Evolutionary conservation across 2,113 vertebrate species (phyloP).

Genomic region (Dunckerocampus dactyliophorus): DNA sequence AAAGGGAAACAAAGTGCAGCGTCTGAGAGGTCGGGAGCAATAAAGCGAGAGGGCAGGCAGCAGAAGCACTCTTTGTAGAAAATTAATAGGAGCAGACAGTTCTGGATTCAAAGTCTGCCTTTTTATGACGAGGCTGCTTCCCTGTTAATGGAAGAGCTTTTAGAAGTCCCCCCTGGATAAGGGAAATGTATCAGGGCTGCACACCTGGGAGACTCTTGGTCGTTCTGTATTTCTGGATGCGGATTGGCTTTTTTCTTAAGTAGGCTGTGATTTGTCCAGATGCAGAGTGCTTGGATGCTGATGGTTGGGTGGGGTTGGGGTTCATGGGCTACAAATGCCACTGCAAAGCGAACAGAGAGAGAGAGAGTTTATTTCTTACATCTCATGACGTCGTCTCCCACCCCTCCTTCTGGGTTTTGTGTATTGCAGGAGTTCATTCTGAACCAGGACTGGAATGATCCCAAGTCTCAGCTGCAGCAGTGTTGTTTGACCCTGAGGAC

Average conservation of each 20-base stretch:
- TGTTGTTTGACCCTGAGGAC: constrained; percentile 95
- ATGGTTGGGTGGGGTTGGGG: constrained; percentile 7
- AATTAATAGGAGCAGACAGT: constrained; percentile 74
- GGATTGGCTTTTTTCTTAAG: constrained; percentile 68
- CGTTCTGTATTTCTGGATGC: constrained; percentile 55
- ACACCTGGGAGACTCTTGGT: constrained; percentile 67
- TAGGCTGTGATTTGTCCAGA: constrained; percentile 67
- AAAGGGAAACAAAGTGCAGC: constrained; percentile 33
- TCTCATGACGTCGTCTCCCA: neutral
- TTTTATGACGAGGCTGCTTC: constrained; percentile 63
- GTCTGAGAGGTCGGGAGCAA: constrained; percentile 25
- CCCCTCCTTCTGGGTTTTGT: constrained; percentile 5
- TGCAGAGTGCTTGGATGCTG: constrained; percentile 39
- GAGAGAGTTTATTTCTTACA: neutral
- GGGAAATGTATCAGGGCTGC: constrained; percentile 59
- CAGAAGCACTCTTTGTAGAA: constrained; percentile 65
- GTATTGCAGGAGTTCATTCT: constrained; percentile 91
- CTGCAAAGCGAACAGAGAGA: neutral
- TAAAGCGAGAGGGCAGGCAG: constrained; percentile 33
- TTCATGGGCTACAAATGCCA: constrained; percentile 32
- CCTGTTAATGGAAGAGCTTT: constrained; percentile 74
- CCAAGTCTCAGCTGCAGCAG: constrained; percentile 98
- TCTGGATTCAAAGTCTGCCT: constrained; percentile 66
- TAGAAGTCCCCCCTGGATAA: constrained; percentile 65
- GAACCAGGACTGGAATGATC: constrained; percentile 99